Evolutionary conservation across 2,888 invertebrate species (phyloP).

Genomic region (Andrena hattorfiana): DNA sequence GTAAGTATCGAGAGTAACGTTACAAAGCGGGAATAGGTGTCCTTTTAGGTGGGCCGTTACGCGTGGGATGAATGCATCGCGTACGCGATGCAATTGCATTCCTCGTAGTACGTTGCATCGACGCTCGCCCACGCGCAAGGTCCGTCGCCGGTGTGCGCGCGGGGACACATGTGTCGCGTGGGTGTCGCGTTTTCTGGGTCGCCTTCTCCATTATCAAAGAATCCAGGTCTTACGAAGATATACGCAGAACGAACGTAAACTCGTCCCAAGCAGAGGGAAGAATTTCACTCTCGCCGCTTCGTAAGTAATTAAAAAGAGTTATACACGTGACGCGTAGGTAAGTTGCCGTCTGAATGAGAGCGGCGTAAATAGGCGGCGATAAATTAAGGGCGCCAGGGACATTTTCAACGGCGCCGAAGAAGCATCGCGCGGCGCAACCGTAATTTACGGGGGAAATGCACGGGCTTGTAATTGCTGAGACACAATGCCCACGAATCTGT

Average conservation of each 20-base stretch:
- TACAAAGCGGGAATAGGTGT: conserved; percentile 37
- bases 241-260: conserved; percentile 60
- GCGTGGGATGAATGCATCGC: conserved; percentile 30
- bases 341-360: conserved; percentile 26
- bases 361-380: background rate
- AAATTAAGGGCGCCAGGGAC: conserved; percentile 9
- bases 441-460: background rate
- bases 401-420: background rate
- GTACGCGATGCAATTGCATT: conserved; percentile 50
- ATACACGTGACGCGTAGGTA: conserved; percentile 13
- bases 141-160: background rate
- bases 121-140: background rate
- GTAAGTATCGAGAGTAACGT: conserved; percentile 35
- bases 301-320: conserved; percentile 54
- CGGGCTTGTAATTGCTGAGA: background rate
- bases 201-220: conserved; percentile 69
- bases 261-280: conserved; percentile 36
- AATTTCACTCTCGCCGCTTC: conserved; percentile 53
- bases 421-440: background rate
- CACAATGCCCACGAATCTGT: no score
- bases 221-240: conserved; percentile 54
- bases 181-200: conserved; percentile 66
- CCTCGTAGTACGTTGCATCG: conserved; percentile 35
- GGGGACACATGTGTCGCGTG: conserved; percentile 13
- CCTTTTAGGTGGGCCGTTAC: conserved; percentile 52